Evolutionary conservation across 2,113 vertebrate genomes (phyloP).

Genomic region (Archilochus colubris): DNA sequence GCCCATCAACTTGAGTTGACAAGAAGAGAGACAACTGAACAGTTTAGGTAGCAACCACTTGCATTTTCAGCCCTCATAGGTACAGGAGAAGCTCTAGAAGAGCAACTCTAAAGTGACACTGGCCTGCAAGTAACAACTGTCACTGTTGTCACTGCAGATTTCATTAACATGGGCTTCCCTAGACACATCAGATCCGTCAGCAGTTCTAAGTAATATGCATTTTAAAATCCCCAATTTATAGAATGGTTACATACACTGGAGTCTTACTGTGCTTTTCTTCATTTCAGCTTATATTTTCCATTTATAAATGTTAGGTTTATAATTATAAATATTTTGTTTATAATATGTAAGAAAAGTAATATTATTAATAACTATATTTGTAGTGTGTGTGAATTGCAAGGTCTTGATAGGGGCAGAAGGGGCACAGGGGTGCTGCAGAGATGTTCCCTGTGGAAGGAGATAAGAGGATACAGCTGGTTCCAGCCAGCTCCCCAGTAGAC

Average conservation of each 20-base stretch:
- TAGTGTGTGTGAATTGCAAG: neutral
- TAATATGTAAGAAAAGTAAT: neutral
- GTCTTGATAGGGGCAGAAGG: neutral
- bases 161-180: neutral
- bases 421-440: neutral
- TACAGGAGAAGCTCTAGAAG: no score
- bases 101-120: no score
- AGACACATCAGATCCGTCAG: neutral
- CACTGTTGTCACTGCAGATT: neutral
- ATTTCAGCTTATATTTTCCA: neutral
- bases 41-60: no score
- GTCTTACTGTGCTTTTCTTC: neutral
- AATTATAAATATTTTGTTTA: neutral
- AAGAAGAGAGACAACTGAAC: no score
- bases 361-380: neutral
- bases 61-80: no score
- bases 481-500: fast-evolving
- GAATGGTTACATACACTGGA: neutral
- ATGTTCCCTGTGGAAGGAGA: neutral
- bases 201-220: neutral
- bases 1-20: no score
- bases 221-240: neutral
- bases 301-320: no score
- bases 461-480: neutral
- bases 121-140: no score